Evolutionary conservation across 1,140 invertebrate species (phyloP).

Genomic region (Lucilia cuprina): DNA sequence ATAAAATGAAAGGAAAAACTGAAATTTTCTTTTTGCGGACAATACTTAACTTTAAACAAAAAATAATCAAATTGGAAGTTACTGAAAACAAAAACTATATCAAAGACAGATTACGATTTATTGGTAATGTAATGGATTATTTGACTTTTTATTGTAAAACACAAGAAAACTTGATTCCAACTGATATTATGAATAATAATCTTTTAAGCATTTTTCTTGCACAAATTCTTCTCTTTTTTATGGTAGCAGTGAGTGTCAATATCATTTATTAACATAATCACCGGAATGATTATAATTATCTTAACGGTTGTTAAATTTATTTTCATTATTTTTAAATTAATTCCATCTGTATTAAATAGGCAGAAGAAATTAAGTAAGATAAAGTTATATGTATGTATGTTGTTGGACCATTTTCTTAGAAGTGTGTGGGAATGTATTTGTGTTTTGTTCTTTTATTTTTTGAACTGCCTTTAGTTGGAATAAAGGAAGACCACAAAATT

Average conservation of each 20-base stretch:
- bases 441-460: neutral
- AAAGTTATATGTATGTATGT: too few relatives aligned
- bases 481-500: constrained; percentile 9
- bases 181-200: constrained; percentile 4
- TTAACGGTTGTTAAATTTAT: constrained; percentile 24
- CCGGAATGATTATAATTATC: constrained; percentile 25
- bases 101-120: constrained; percentile 16
- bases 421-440: too few relatives aligned
- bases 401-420: too few relatives aligned
- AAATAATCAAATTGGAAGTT: neutral
- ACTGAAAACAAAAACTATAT: neutral
- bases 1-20: neutral
- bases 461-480: neutral
- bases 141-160: neutral
- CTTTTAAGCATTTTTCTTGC: neutral
- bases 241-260: constrained; percentile 9
- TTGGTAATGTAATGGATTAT: constrained; percentile 23
- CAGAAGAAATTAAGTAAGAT: neutral
- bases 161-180: neutral
- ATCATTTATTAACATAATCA: constrained; percentile 26
- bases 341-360: constrained; percentile 10
- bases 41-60: neutral
- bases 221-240: neutral
- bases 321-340: constrained; percentile 29
- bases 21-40: neutral